Evolutionary conservation across 2,797 vertebrate species (phyloP).

Genomic region (Selene dorsalis): DNA sequence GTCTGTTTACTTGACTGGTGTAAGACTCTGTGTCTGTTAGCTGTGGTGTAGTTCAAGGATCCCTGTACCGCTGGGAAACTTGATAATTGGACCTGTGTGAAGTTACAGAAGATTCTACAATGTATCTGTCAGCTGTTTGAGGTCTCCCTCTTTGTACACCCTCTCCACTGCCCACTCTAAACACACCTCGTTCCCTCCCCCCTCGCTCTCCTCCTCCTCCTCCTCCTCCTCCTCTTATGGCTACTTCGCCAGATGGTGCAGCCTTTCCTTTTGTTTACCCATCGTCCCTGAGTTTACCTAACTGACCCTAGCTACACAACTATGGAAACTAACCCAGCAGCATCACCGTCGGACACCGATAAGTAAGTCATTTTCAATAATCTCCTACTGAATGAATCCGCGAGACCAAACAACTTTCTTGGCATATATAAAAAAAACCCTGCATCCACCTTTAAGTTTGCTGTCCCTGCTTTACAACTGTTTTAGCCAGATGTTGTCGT

Average conservation of each 20-base stretch:
- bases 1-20: not conserved
- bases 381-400: constrained; percentile 10
- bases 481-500: constrained; percentile 72
- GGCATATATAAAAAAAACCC: constrained; percentile 38
- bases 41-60: not conserved
- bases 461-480: constrained; percentile 57
- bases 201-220: constrained; percentile 73
- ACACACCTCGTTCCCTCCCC: constrained; percentile 82
- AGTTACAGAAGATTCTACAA: not conserved
- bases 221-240: constrained; percentile 81
- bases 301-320: constrained; percentile 72
- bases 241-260: constrained; percentile 89
- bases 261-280: constrained; percentile 85
- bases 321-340: constrained; percentile 68
- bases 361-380: constrained; percentile 63
- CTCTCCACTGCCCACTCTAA: constrained; percentile 80
- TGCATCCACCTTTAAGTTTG: constrained; percentile 61
- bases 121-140: constrained; percentile 1
- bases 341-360: constrained; percentile 51
- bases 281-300: constrained; percentile 73
- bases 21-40: not conserved
- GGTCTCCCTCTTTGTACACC: constrained; percentile 2
- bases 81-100: no score
- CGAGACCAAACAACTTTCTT: constrained; percentile 32
- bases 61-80: not conserved